Percentiles rank a stretch among this genome's conserved stretches.
Conservation (phyloP, 2,797 vertebrate species). For the Tarsius wallacei region DNA sequence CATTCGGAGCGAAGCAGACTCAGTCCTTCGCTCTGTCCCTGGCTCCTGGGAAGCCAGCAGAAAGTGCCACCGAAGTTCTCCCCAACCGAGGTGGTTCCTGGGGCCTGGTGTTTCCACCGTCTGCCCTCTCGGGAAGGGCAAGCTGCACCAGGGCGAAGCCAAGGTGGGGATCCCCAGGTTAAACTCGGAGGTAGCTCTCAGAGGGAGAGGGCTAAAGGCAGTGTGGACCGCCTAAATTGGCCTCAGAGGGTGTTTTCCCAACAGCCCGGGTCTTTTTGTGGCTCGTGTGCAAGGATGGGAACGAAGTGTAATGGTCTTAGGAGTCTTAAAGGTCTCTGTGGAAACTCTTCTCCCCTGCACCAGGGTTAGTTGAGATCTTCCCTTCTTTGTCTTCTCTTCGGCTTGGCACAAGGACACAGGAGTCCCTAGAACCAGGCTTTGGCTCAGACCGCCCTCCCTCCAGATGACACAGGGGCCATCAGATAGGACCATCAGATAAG, state of each 20-base stretch:
- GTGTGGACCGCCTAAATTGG: fast-evolving
- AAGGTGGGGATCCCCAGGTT: background rate
- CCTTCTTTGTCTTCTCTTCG: background rate
- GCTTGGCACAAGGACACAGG: background rate
- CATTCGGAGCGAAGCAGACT: background rate
- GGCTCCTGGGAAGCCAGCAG: background rate
- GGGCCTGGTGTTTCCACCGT: background rate
- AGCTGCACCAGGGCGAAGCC: background rate
- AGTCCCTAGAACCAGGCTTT: background rate
- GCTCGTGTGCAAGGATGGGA: background rate
- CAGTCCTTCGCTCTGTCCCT: conserved; percentile 19
- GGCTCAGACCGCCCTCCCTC: background rate
- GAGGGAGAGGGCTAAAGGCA: background rate
- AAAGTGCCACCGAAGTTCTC: background rate
- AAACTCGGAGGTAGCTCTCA: background rate
- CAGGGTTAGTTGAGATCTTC: background rate
- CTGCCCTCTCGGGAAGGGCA: background rate
- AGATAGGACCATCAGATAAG: background rate
- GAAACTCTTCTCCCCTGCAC: background rate
- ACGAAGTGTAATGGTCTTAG: background rate
- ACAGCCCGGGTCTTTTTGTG: background rate
- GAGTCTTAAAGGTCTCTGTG: background rate
- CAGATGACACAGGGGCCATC: background rate
- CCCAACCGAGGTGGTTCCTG: background rate
- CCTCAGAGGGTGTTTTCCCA: background rate